Base-by-base conservation (phyloP, 2,797 vertebrate genomes). In the Toxotes lorentzi region DNA sequence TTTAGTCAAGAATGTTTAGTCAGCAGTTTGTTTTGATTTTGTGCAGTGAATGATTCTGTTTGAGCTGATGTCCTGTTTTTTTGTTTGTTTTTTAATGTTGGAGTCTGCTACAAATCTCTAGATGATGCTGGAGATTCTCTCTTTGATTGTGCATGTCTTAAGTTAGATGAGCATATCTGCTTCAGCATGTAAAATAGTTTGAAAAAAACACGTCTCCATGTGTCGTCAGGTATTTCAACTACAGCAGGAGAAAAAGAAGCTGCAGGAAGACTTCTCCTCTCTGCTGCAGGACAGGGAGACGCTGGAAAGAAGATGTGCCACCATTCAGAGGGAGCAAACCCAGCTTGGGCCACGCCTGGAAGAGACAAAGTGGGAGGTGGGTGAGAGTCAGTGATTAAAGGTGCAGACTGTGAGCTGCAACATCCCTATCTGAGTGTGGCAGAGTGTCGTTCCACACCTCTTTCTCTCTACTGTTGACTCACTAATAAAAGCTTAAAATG, bases 291-390 rank as follows among this genome's bases (percentile, higher is more conserved):
- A 99, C 89, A 95, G 97, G 2, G 97, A 99, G 86, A 93, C 95
- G 21, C 94, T 99, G 87, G 97, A 99, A 68, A 96, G 93, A 35
- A 96, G 96, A 71, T 99, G 97, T 0, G 97, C 97, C 73, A 95
- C 95, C 77, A 97, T 99, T 45, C 97, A 99, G 88, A 95, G 96
- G 5, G 97, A 99, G 82, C 98, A 97, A 87, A 98, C 96, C 0
- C 97, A 99, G 90, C 94, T 99, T 7, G 98, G 97, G 2, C 98
- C 98, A 0, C 95, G 97, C 32, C 95, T 99, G 16, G 98, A 99
- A 91, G 98, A 99, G 94, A 98, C 97, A 69, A 97, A 99, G 88
- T 99, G 98, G 98, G 98, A 99, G 97, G 98, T 98, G 81, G 87
- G 96, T 45, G 4, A 48, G 57, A 59, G 34, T 65, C 32, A 11